These are phyloP conservation scores for Dicyrtoma fusca DNA, from an alignment of 2,888 invertebrate genomes.

Conservation along the genomic window DNA sequence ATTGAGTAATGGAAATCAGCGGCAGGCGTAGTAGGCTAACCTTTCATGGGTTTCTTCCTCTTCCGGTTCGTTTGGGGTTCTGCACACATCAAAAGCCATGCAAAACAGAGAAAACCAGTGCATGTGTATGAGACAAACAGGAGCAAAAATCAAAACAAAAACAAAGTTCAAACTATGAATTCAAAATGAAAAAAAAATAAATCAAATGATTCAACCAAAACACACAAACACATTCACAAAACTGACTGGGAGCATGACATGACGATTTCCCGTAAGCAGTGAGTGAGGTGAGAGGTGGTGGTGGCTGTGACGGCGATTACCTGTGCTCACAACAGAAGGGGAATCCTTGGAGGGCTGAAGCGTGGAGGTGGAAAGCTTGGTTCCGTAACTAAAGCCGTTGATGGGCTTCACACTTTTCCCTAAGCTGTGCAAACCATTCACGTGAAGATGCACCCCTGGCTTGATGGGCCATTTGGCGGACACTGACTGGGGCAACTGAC, in stretches of 20 bases:
- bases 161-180: no score
- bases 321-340: conserved; percentile 30
- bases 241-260: no score
- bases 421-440: conserved; percentile 78
- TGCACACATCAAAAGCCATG: conserved; percentile 69
- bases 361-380: conserved; percentile 51
- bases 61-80: conserved; percentile 62
- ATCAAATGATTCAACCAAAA: no score
- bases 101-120: conserved; percentile 46
- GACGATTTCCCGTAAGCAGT: no score
- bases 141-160: no score
- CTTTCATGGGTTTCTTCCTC: conserved; percentile 74
- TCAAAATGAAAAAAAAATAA: no score
- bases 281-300: not conserved
- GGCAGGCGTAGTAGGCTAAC: conserved; percentile 61
- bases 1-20: conserved; percentile 8
- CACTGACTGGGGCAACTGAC: conserved; percentile 39
- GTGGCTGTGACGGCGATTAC: conserved; percentile 20
- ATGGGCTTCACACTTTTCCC: conserved; percentile 56
- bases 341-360: conserved; percentile 41
- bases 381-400: conserved; percentile 57
- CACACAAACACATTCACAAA: no score
- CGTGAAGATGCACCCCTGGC: conserved; percentile 85
- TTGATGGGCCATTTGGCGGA: conserved; percentile 77
- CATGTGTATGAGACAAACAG: not conserved